These are phyloP conservation scores for Thryonomys swinderianus DNA, from an alignment of 2,113 vertebrate species.

Conservation along the genomic window DNA sequence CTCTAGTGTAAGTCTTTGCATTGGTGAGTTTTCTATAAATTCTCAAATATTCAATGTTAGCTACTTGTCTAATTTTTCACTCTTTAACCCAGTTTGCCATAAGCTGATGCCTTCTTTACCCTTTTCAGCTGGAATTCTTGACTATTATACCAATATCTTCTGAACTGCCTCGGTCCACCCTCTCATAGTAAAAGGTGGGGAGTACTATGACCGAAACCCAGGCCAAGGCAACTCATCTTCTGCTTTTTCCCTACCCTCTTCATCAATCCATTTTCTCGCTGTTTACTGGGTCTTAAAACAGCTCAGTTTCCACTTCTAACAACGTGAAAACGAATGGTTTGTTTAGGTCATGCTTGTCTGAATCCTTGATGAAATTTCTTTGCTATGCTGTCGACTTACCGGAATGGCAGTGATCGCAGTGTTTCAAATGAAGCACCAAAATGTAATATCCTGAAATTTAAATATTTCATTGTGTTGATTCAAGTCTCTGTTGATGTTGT, in stretches of 20 bases:
- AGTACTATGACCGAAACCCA: background rate
- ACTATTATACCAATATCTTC: fast-evolving
- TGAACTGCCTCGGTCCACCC: background rate
- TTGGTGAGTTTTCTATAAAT: background rate
- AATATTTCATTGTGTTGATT: constrained; percentile 17
- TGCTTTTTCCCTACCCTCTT: background rate
- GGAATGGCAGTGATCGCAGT: background rate
- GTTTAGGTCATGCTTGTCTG: background rate
- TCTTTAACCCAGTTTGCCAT: background rate
- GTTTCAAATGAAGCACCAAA: background rate
- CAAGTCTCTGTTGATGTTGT: too few species aligned
- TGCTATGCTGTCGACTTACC: background rate
- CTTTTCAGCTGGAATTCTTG: background rate
- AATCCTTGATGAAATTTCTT: background rate
- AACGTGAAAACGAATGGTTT: background rate
- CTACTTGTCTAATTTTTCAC: background rate
- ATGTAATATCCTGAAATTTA: background rate
- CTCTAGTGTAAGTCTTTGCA: background rate
- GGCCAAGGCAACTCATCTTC: background rate
- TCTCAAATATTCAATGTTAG: background rate
- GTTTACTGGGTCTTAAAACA: background rate
- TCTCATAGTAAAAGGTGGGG: background rate
- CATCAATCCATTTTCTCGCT: background rate
- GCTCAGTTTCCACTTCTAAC: background rate
- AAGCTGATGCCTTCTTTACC: background rate